These are phyloP conservation scores for Xyrauchen texanus DNA, from an alignment of 2,113 vertebrate genomes.

Conservation along the genomic window DNA sequence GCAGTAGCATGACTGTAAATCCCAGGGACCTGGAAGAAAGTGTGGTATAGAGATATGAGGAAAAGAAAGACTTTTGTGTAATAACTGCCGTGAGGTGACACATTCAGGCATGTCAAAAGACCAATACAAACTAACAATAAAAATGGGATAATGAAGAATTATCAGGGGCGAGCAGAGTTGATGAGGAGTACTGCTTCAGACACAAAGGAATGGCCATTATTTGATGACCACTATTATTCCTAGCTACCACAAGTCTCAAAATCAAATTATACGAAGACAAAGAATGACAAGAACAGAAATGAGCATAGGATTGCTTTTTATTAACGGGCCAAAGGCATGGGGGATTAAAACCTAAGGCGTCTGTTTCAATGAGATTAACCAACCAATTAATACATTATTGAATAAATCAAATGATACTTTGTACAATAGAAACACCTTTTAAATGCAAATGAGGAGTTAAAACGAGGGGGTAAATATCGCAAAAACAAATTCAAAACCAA, in stretches of 20 bases:
- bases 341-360: conserved; percentile 46
- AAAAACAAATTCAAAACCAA: conserved; percentile 4
- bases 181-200: background rate
- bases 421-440: conserved; percentile 19
- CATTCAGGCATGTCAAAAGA: background rate
- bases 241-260: conserved; percentile 22
- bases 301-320: conserved; percentile 20
- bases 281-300: conserved; percentile 24
- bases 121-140: background rate
- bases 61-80: no score
- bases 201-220: background rate
- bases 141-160: background rate
- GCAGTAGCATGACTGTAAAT: conserved; percentile 50
- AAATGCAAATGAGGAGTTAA: conserved; percentile 35
- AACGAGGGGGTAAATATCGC: background rate
- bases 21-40: conserved; percentile 85
- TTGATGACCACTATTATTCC: background rate
- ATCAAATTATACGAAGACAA: conserved; percentile 43
- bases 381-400: conserved; percentile 51
- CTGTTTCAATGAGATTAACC: conserved; percentile 50
- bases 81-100: background rate
- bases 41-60: conserved; percentile 73
- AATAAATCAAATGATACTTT: conserved; percentile 35
- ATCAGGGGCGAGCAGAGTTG: background rate
- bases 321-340: conserved; percentile 10